Conservation (phyloP, 2,888 invertebrate species). For the Petrolisthes manimaculis region DNA sequence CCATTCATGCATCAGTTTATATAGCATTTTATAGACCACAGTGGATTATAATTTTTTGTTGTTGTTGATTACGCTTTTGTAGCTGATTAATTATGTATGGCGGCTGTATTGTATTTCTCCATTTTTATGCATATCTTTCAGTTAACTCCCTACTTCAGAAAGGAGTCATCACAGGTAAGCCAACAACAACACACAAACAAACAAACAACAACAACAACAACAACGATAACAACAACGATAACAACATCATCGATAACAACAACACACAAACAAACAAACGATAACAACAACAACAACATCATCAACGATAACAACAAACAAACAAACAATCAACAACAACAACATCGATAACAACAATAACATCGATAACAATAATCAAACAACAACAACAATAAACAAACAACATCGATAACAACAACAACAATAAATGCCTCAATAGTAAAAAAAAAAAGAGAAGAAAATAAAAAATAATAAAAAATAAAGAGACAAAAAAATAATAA, state of each 20-base stretch:
- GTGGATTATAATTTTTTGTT: background rate
- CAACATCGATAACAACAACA: background rate
- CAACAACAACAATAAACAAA: background rate
- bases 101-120: conserved; percentile 54
- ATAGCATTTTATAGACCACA: background rate
- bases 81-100: conserved; percentile 25
- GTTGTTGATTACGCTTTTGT: background rate
- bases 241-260: too few relatives aligned
- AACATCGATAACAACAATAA: background rate
- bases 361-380: too few relatives aligned
- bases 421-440: too few relatives aligned
- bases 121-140: conserved; percentile 59
- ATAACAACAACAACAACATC: background rate
- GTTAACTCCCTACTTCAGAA: conserved; percentile 61
- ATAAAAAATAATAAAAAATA: too few relatives aligned
- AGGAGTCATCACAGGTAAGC: conserved; percentile 62
- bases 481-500: too few relatives aligned
- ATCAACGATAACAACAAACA: conserved; percentile 18
- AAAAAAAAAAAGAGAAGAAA: too few relatives aligned
- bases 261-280: too few relatives aligned
- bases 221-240: too few relatives aligned
- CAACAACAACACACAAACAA: background rate
- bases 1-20: conserved; percentile 1
- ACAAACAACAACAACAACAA: background rate
- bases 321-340: background rate